Evolutionary conservation across 1,140 invertebrate species (phyloP), one percentile per base, ranked within the genome.

Genomic region (Episyrphus balteatus): DNA sequence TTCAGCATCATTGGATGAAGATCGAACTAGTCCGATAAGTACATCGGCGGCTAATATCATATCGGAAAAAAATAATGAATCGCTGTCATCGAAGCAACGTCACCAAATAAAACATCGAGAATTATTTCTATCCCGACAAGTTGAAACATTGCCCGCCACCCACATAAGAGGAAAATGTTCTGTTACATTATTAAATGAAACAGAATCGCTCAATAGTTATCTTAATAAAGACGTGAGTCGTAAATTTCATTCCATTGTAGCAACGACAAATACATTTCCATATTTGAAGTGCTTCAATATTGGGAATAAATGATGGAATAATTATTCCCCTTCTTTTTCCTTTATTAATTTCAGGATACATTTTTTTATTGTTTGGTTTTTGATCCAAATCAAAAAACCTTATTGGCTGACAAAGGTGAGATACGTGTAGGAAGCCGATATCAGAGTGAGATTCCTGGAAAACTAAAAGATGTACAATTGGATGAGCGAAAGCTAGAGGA

Each of bases 321-420:
- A 36, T 14, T 19, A n/a, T 48, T 41, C 3, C 3, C 40, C 2
- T 33, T 26, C 8, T 30, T 43, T 69, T 62, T 60, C 50, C 55
- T 47, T 58, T n/a, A n/a, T 57, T 62, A 64, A 63, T 73, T 73
- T 61, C 72, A 91, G 79, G 94, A 99, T 73, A 88, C 89, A 66
- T 99, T 99, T 80, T 99, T 98, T 73, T 99, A 99, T 75, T 98
- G 95, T 68, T 78, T 99, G 69, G 96, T 99, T 52, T 99, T 97
- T 74, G 97, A 99, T 78, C 95, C 95, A 51, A 83, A 89, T 70
- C 92, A 98, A 74, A 97, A 96, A 74, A 99, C 96, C 60, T 78
- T 99, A 61, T 79, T 98, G 62, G 95, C 95, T 56, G 97, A 99
- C 74, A 95, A 96, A 78, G 93, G 93, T 65, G 92, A 95, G 77